Evolutionary conservation across 1,140 invertebrate genomes (phyloP).

Genomic region (Drosophila grimshawi): DNA sequence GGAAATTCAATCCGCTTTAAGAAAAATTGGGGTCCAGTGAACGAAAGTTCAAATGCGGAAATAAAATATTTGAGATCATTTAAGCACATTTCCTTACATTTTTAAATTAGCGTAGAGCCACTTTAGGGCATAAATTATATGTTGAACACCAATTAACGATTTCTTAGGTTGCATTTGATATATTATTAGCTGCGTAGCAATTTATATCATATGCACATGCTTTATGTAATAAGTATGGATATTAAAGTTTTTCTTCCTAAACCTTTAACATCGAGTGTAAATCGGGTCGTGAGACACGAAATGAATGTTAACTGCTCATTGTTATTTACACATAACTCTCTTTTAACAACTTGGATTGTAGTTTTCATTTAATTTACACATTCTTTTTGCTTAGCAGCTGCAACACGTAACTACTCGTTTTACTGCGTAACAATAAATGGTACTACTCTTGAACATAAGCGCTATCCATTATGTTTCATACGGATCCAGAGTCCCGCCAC

Average conservation of each 20-base stretch:
- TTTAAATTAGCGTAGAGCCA: no score
- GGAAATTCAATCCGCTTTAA: no score
- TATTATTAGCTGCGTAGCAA: no score
- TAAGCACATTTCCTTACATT: no score
- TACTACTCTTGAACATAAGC: background rate
- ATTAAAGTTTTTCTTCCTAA: background rate
- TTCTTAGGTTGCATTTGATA: no score
- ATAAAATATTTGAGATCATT: no score
- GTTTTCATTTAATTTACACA: constrained; percentile 17
- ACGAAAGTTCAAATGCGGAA: no score
- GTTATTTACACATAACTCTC: background rate
- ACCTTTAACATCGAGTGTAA: background rate
- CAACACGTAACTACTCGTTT: constrained; percentile 14
- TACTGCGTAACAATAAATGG: constrained; percentile 2
- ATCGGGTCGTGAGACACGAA: background rate
- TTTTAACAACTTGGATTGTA: background rate
- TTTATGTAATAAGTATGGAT: no score
- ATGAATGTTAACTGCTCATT: background rate
- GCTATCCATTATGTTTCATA: constrained; percentile 9
- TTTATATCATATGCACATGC: no score
- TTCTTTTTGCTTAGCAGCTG: background rate
- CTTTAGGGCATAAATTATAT: no score
- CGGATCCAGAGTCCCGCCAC: constrained; percentile 3
- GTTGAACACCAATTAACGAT: no score
- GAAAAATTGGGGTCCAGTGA: no score